Percentiles rank a stretch among this genome's conserved stretches.
phyloP scores from a whole-genome alignment of 2,888 invertebrate species.

The Halictus quadricinctus region DNA sequence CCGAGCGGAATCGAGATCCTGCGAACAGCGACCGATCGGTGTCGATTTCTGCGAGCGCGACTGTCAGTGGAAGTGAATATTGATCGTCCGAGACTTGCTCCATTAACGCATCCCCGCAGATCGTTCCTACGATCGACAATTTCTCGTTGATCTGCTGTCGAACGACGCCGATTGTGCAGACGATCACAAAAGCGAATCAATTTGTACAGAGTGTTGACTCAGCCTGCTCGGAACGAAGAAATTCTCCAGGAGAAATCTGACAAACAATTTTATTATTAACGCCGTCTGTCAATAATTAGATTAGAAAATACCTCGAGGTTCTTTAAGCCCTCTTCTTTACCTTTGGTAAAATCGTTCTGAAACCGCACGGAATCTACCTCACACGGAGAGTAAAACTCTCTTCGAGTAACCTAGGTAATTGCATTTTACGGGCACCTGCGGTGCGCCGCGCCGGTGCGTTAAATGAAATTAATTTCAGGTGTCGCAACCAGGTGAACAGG shows the following conservation, averaged over 20 bases:
- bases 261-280: no score
- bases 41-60: not conserved
- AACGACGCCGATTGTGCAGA: no score
- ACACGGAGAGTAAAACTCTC: not conserved
- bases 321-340: no score
- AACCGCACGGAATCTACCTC: no score
- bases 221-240: no score
- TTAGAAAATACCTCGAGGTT: no score
- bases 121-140: no score
- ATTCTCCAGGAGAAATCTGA: no score
- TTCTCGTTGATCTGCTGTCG: not conserved
- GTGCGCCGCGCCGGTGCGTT: not conserved
- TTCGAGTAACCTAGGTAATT: not conserved
- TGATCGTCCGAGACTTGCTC: not conserved
- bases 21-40: not conserved
- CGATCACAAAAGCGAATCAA: no score
- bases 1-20: conserved; percentile 3
- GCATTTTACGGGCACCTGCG: not conserved
- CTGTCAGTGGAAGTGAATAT: not conserved
- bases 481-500: conserved; percentile 23
- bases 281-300: no score
- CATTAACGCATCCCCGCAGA: not conserved
- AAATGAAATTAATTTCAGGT: conserved; percentile 39
- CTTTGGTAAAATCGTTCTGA: not conserved
- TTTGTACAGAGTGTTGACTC: no score